A percentile compares a stretch with the other conserved stretches of the same genome.
These are phyloP conservation scores for Leptinotarsa rubiginosa DNA, from an alignment of 2,888 invertebrate species.

Conservation along the genomic window DNA sequence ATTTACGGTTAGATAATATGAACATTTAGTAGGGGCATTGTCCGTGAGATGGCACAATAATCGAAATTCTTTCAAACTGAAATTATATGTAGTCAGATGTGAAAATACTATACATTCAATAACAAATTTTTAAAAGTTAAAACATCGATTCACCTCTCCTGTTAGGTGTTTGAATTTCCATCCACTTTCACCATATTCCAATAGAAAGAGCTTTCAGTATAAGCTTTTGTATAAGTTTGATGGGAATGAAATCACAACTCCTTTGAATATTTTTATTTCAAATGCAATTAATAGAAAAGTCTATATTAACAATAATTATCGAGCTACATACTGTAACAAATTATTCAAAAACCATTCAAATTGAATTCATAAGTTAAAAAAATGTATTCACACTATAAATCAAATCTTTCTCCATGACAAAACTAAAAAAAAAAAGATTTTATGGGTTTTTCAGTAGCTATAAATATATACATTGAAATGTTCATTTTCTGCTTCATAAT, in stretches of 20 bases:
- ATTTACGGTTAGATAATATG: too few relatives aligned
- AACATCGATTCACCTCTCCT: too few relatives aligned
- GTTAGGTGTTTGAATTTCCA: too few relatives aligned
- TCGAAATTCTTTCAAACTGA: too few relatives aligned
- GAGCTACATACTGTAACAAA: conserved; percentile 36
- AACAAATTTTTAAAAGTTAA: too few relatives aligned
- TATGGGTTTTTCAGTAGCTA: conserved; percentile 2
- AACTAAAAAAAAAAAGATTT: conserved; percentile 11
- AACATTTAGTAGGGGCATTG: too few relatives aligned
- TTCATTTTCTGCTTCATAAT: neutral
- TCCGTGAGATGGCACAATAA: too few relatives aligned
- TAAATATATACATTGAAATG: conserved; percentile 18
- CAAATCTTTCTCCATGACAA: conserved; percentile 19
- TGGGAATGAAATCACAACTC: neutral
- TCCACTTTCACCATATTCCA: too few relatives aligned
- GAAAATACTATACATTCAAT: too few relatives aligned
- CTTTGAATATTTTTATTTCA: conserved; percentile 40
- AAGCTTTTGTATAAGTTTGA: neutral
- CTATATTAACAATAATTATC: conserved; percentile 40
- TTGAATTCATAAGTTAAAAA: conserved; percentile 31
- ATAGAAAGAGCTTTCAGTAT: too few relatives aligned
- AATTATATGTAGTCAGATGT: too few relatives aligned
- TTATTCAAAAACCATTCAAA: conserved; percentile 35
- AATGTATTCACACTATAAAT: conserved; percentile 32
- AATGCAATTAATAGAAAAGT: conserved; percentile 44